Conservation (phyloP, 2,113 vertebrate species). For the Melozone crissalis region DNA sequence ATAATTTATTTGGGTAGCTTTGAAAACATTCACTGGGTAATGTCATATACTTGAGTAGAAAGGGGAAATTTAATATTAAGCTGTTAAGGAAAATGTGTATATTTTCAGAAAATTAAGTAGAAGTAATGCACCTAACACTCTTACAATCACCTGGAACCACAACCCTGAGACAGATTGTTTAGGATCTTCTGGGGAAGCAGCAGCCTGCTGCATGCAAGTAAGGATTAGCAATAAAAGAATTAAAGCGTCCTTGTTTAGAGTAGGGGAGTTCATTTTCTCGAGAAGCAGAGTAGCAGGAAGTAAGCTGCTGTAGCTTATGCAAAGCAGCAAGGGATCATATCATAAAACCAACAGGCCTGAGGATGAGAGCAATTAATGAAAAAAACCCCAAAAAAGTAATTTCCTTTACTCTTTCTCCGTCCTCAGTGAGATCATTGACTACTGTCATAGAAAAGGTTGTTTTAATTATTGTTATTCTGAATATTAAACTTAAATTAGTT, state of each 20-base stretch:
- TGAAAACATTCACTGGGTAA: neutral
- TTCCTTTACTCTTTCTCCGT: neutral
- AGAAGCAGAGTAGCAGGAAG: neutral
- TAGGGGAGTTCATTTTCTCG: neutral
- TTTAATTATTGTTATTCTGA: neutral
- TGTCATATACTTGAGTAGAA: neutral
- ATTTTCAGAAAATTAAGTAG: neutral
- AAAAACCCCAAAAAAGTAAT: neutral
- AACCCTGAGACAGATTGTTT: neutral
- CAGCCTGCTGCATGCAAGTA: neutral
- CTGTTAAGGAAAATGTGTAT: neutral
- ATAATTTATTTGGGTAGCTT: neutral
- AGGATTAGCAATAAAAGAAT: neutral
- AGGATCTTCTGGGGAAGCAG: neutral
- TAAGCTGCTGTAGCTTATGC: neutral
- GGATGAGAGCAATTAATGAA: neutral
- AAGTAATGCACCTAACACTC: neutral
- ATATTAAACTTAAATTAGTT: neutral
- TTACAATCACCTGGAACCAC: neutral
- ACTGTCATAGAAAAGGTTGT: neutral
- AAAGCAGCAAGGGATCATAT: neutral
- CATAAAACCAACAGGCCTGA: neutral
- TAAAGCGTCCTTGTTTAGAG: neutral
- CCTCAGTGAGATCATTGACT: neutral
- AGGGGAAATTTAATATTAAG: neutral